phyloP scores from a whole-genome alignment of 2,113 vertebrate species.

The Microcebus murinus region DNA sequence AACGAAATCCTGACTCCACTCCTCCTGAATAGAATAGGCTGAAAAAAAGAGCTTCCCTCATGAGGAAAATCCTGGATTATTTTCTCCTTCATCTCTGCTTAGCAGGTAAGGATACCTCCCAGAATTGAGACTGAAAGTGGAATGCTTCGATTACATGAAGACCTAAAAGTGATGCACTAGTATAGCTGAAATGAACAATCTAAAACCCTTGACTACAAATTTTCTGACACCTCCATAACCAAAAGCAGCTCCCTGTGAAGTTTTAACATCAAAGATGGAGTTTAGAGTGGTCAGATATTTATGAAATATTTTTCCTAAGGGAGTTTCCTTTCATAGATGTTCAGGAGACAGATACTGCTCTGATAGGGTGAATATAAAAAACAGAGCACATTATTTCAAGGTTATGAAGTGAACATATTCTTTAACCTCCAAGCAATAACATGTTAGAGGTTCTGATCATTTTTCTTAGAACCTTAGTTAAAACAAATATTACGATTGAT shows the following conservation, averaged over 20 bases:
- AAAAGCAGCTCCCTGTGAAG: conserved; percentile 69
- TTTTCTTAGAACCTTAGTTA: conserved; percentile 62
- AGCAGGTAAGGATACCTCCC: neutral
- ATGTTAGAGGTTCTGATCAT: conserved; percentile 25
- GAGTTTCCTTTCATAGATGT: conserved; percentile 44
- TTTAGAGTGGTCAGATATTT: conserved; percentile 64
- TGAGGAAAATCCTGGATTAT: neutral
- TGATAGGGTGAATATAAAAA: neutral
- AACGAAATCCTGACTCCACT: neutral
- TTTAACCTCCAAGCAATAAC: conserved; percentile 46
- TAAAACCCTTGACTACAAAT: conserved; percentile 22
- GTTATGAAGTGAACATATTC: conserved; percentile 53
- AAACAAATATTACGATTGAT: conserved; percentile 65
- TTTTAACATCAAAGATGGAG: conserved; percentile 68
- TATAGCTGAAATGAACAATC: conserved; percentile 51
- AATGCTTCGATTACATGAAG: conserved; percentile 32
- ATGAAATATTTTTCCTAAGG: conserved; percentile 69
- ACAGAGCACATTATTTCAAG: conserved; percentile 55
- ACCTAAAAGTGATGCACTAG: neutral
- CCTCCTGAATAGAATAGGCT: neutral
- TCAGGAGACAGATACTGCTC: neutral
- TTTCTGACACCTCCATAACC: conserved; percentile 51
- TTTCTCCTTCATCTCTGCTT: neutral
- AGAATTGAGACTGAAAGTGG: neutral
- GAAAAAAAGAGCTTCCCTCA: neutral